These are phyloP conservation scores for Scomberomorus guttatus DNA, from an alignment of 2,797 vertebrate genomes.

Conservation along the genomic window DNA sequence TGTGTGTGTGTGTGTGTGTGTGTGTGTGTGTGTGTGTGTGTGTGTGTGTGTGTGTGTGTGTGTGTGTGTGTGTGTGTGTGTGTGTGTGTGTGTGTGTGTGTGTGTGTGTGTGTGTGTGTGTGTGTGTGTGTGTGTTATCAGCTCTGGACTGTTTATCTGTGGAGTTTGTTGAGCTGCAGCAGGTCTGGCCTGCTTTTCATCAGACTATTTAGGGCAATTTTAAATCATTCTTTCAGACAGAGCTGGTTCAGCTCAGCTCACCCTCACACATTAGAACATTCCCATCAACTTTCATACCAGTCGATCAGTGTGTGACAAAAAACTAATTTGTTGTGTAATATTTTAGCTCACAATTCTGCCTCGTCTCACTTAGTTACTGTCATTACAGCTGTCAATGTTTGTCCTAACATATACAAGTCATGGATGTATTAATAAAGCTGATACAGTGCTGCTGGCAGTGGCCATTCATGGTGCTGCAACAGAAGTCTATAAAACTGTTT, in stretches of 20 bases:
- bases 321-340: neutral
- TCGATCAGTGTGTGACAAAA: too few species aligned
- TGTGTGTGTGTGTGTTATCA: too few species aligned
- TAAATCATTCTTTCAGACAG: neutral
- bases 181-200: slow-evolving; percentile 10
- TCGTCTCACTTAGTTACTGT: too few species aligned
- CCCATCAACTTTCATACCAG: neutral
- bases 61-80: too few species aligned
- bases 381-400: too few species aligned
- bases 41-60: neutral
- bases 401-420: too few species aligned
- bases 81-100: too few species aligned
- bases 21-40: neutral
- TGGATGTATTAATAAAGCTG: too few species aligned
- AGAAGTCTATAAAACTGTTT: too few species aligned
- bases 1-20: too few species aligned
- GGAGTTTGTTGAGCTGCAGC: slow-evolving; percentile 6
- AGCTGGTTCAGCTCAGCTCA: neutral
- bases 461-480: too few species aligned
- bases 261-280: neutral
- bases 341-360: neutral
- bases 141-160: neutral
- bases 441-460: too few species aligned
- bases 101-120: neutral
- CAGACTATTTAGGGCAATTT: neutral